phyloP scores from a whole-genome alignment of 2,888 invertebrate species.

The Leptopilina syphax region DNA sequence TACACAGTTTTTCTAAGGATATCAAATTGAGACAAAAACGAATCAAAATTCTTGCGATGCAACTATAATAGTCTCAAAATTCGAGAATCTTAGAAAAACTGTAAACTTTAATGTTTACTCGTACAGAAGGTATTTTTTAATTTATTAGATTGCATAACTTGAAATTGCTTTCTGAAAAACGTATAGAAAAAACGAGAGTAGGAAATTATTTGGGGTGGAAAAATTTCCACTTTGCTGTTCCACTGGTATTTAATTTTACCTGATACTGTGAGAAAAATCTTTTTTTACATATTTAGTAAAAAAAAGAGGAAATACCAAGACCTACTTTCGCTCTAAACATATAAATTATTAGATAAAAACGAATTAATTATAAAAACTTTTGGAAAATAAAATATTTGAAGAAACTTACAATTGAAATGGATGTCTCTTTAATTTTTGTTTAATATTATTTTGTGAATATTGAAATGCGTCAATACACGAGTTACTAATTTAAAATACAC shows the following conservation, averaged over 20 bases:
- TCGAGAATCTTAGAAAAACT: no score
- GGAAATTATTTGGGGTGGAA: neutral
- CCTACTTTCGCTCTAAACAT: no score
- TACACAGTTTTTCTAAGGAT: no score
- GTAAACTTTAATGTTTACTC: neutral
- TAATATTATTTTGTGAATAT: neutral
- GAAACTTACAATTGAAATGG: neutral
- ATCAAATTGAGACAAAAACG: no score
- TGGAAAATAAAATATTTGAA: no score
- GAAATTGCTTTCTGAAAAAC: conserved; percentile 13
- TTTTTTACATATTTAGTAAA: neutral
- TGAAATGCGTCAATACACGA: neutral
- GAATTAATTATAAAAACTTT: neutral
- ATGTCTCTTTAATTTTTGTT: neutral
- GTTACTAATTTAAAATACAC: conserved; percentile 10
- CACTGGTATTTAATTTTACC: conserved; percentile 11
- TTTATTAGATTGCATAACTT: neutral
- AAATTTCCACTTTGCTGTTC: neutral
- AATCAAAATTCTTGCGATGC: no score
- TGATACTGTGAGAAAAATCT: neutral
- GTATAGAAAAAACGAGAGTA: neutral
- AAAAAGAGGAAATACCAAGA: neutral
- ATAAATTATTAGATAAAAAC: neutral
- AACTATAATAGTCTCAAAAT: no score
- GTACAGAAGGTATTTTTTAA: neutral